Base-by-base conservation (phyloP, 2,113 vertebrate species). In the Synchiropus splendidus region DNA sequence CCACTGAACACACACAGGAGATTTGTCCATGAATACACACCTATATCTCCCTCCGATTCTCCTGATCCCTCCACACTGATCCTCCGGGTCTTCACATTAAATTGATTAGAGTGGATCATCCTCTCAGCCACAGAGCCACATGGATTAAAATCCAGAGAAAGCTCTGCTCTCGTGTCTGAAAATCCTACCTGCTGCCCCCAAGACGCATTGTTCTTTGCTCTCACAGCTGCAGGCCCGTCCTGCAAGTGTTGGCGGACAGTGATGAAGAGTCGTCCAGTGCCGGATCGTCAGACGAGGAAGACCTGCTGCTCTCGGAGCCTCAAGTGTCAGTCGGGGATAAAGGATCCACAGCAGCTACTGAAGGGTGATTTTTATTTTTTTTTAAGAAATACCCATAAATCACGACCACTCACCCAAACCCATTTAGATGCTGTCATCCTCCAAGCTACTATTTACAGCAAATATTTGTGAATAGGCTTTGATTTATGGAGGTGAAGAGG, bases 231-330 rank as follows among this genome's bases (percentile, higher is more conserved):
- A 88, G 80, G 38, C 79, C 79, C 0, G 47, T 81, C 54, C 62
- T 82, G 33, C 70, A 68, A 16, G 79, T 89, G 15, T 64, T 94
- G 68, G 88, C 87, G 4, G 87, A 92, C 77, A 91, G 90, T 1
- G 91, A 92, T 0, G 90, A 89, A 0, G 90, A 92, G 64, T 92
- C 90, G 0, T 92, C 89, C 55, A 92, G 89, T 0, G 90, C 89
- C 0, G 89, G 85, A 9, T 92, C 90, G 10, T 90, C 89, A 0
- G 91, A 94, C 0, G 90, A 92, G 41, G 90, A 94, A 5, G 89
- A 91, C 1, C 8, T 54, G 1, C 9, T 71, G 1, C 2, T 72
- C 1, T 50, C 79, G 16, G 88, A 91, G 42, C 61, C 79, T 9
- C 2, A 50, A 14, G 81, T 83, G 44, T 42, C 12, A 2, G 18